These are phyloP conservation scores for Heliornis fulica DNA, from an alignment of 2,113 vertebrate species.

Conservation along the genomic window DNA sequence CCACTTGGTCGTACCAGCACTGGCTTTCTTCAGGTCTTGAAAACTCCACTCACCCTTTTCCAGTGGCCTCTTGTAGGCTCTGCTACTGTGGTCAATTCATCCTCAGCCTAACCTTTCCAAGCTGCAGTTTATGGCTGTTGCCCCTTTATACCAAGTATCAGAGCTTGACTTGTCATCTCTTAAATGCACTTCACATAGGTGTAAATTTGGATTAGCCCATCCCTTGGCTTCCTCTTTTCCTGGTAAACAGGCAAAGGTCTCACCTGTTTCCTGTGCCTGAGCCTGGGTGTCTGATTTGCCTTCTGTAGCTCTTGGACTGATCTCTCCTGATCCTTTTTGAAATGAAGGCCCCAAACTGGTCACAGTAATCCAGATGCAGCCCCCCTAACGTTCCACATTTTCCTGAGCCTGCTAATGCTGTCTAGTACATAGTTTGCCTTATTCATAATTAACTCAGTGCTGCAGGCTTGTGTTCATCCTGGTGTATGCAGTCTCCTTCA, in stretches of 20 bases:
- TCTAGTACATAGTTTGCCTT: background rate
- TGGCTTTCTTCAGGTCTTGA: background rate
- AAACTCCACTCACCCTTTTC: background rate
- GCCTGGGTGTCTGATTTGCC: background rate
- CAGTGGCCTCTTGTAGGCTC: background rate
- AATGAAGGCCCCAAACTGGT: background rate
- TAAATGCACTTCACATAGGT: background rate
- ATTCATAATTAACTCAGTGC: rapidly evolving
- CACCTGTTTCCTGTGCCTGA: background rate
- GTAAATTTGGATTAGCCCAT: background rate
- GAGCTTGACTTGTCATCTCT: background rate
- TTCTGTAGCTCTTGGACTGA: background rate
- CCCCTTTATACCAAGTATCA: background rate
- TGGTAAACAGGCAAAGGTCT: background rate
- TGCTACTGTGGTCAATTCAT: background rate
- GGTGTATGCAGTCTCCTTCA: background rate
- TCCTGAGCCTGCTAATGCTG: background rate
- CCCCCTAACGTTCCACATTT: rapidly evolving
- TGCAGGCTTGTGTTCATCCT: background rate
- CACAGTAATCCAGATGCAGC: background rate
- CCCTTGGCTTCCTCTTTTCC: background rate
- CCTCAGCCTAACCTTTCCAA: background rate
- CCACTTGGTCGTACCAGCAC: background rate
- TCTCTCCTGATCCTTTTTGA: background rate
- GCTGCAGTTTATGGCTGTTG: background rate